phyloP scores from a whole-genome alignment of 2,797 vertebrate genomes.

The Onychomys torridus region DNA sequence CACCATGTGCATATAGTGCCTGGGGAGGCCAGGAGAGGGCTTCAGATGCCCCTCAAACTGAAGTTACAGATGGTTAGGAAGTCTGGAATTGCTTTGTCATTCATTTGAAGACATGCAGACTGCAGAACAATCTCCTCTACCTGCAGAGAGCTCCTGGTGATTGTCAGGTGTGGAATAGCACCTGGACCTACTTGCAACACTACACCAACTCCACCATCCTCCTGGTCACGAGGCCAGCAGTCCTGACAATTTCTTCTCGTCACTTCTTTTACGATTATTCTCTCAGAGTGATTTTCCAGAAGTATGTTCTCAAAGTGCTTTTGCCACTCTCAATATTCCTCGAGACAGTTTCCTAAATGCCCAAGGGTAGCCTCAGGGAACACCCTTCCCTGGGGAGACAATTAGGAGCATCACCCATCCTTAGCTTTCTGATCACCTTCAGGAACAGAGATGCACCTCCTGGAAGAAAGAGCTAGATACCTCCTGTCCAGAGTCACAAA shows the following conservation, averaged over 20 bases:
- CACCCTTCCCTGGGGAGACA: constrained; percentile 7
- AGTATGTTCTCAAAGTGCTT: constrained; percentile 28
- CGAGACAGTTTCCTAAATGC: constrained; percentile 83
- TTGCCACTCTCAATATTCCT: constrained; percentile 65
- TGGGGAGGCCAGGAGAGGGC: neutral
- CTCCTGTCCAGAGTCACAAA: neutral
- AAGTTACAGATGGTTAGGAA: neutral
- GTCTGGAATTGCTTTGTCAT: neutral
- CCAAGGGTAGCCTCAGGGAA: constrained; percentile 78
- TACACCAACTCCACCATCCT: neutral
- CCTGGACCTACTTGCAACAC: neutral
- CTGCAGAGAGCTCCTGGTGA: constrained; percentile 8
- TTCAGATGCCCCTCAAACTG: neutral
- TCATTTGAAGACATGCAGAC: constrained; percentile 13
- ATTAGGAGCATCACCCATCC: neutral
- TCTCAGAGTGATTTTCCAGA: constrained; percentile 55
- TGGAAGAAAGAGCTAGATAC: neutral
- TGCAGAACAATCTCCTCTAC: constrained; percentile 4
- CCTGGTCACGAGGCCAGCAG: neutral
- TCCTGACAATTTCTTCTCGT: constrained; percentile 52
- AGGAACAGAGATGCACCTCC: constrained; percentile 65
- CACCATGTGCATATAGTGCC: no score
- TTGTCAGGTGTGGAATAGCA: neutral
- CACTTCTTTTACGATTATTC: constrained; percentile 63
- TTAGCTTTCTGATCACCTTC: neutral